Conservation (phyloP, 2,113 vertebrate species). For the Kryptolebias marmoratus region DNA sequence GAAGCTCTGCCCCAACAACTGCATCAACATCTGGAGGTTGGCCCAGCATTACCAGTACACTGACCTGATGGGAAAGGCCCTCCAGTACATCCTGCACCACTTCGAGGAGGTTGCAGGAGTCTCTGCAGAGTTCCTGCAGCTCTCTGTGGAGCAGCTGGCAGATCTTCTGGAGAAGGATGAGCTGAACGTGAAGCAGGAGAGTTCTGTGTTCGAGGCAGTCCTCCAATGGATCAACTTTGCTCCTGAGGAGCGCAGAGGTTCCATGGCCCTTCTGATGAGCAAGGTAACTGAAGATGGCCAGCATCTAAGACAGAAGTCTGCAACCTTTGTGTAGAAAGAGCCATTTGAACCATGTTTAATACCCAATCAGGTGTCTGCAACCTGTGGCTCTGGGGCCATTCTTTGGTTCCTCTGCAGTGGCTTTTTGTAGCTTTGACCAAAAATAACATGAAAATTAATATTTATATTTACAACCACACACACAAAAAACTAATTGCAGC, state of each 20-base stretch:
- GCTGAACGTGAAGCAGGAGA: slow-evolving; percentile 37
- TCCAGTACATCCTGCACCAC: slow-evolving; percentile 81
- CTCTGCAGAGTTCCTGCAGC: slow-evolving; percentile 76
- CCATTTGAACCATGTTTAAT: too few relatives aligned
- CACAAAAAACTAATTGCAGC: too few relatives aligned
- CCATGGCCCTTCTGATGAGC: slow-evolving; percentile 17
- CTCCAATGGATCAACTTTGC: slow-evolving; percentile 33
- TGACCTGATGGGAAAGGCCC: slow-evolving; percentile 76
- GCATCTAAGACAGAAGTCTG: too few relatives aligned
- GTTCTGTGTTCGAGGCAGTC: slow-evolving; percentile 42
- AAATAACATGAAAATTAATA: too few relatives aligned
- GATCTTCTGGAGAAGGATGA: slow-evolving; percentile 73
- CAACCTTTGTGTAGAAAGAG: too few relatives aligned
- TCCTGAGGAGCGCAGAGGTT: slow-evolving; percentile 1
- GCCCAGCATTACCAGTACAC: slow-evolving; percentile 52
- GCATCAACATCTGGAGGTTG: slow-evolving; percentile 74
- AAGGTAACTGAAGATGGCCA: slow-evolving; percentile 1
- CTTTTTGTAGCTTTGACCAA: too few relatives aligned
- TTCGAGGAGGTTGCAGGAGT: slow-evolving; percentile 77
- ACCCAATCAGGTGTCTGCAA: too few relatives aligned
- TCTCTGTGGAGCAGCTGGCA: slow-evolving; percentile 76
- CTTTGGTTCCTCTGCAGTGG: too few relatives aligned
- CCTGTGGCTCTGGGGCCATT: too few relatives aligned
- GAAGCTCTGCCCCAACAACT: slow-evolving; percentile 80
- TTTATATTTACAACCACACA: too few relatives aligned